Base-by-base conservation (phyloP, 2,113 vertebrate genomes). In the Gymnorhina tibicen region DNA sequence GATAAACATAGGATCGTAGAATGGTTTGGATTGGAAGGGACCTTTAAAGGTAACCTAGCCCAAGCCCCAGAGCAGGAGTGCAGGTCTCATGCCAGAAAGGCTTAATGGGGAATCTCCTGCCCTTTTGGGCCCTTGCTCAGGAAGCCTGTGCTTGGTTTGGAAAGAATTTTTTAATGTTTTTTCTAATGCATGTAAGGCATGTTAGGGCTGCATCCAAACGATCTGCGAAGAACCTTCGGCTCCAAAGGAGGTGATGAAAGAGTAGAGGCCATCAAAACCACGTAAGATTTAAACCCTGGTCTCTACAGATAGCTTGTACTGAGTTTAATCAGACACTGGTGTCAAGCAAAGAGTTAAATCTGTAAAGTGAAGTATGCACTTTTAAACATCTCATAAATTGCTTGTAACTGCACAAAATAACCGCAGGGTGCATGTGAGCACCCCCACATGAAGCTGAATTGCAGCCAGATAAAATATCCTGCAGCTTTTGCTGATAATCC, bases 391-490 rank as follows among this genome's bases (percentile, higher is more conserved):
- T 91, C 77, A 82, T 96, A 94, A 94, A 87, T 87, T 76, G 87
- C 84, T 93, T 79, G 72, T 89, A 96, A 94, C 66, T 85, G 93
- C 81, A 92, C 81, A 91, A 89, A 95, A 89, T 97, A 91, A 91
- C 94, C 62, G 0, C 91, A 94, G 94, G 87, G 64, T 91, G 56
- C 73, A 15, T 84, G 81, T 75, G 89, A 95, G 91, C 84, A 91
- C 77, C 96, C 84, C 77, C 73, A 94, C 77, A 76, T 69, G 62
- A 52, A 95, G 69, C 85, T 93, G 94, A 95, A 92, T 37, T 87
- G 69, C 84, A 94, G 93, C 93, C 94, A 95, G 77, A 91, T 72
- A 96, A 95, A 96, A 97, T 89, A 95, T 93, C 80, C 89, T 94
- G 89, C 69, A 82, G 89, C 89, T 90, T 95, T 85, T 64, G 24